A percentile compares a stretch with the other conserved stretches of the same genome.
Evolutionary conservation across 2,888 invertebrate species (phyloP).

Genomic region (Gymnosoma rotundatum): DNA sequence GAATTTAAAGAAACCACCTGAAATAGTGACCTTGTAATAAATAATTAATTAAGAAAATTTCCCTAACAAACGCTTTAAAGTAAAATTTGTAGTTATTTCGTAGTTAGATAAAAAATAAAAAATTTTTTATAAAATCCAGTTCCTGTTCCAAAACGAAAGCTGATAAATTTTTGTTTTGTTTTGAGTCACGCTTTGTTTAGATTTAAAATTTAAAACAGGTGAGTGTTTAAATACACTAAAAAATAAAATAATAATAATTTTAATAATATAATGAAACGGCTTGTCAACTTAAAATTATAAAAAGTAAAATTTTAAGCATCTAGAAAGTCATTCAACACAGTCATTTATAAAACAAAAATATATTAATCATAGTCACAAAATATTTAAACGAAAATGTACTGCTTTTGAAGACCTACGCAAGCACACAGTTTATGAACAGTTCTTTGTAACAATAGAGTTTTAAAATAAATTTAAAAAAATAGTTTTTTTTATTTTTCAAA

Average conservation of each 20-base stretch:
- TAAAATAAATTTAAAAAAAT: too few relatives aligned
- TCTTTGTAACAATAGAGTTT: slow-evolving; percentile 20
- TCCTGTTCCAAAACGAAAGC: neutral
- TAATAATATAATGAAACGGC: neutral
- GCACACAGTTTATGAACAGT: slow-evolving; percentile 13
- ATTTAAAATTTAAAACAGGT: slow-evolving; percentile 7
- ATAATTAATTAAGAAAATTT: neutral
- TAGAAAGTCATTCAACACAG: slow-evolving; percentile 29
- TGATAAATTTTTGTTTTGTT: neutral
- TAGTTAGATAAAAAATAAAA: slow-evolving; percentile 8
- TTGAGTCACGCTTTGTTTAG: slow-evolving; percentile 1
- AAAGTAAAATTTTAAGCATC: neutral
- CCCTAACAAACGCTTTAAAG: slow-evolving; percentile 14
- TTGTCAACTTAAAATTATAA: neutral
- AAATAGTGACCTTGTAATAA: neutral
- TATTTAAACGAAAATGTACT: slow-evolving; percentile 39
- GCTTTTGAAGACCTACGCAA: slow-evolving; percentile 33
- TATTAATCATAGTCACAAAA: neutral
- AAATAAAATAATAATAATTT: neutral
- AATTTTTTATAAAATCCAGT: neutral
- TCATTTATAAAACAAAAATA: slow-evolving; percentile 3
- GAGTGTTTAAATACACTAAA: slow-evolving; percentile 2
- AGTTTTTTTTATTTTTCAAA: neutral
- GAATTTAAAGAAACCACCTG: slow-evolving; percentile 4
- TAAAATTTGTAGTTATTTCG: slow-evolving; percentile 3